Evolutionary conservation across 2,797 vertebrate species (phyloP).

Genomic region (Chaetodon trifasciatus): DNA sequence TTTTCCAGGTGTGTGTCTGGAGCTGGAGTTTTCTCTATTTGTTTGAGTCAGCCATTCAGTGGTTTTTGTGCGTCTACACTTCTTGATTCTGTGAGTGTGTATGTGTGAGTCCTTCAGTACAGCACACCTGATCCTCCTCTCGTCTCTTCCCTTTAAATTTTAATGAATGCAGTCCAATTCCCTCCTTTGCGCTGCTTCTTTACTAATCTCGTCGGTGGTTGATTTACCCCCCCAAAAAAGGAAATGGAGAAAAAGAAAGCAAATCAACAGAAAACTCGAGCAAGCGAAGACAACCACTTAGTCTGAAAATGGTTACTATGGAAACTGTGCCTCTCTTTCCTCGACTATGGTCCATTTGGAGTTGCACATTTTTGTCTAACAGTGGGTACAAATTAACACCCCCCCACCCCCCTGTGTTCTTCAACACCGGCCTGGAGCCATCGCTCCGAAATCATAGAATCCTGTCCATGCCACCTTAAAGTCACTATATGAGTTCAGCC

Average conservation of each 20-base stretch:
- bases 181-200: conserved; percentile 38
- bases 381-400: conserved; percentile 68
- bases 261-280: conserved; percentile 55
- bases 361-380: conserved; percentile 65
- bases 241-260: conserved; percentile 36
- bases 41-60: not conserved
- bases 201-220: conserved; percentile 27
- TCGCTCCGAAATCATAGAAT: not conserved
- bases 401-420: conserved; percentile 34
- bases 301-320: conserved; percentile 80
- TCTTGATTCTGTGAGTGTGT: not conserved
- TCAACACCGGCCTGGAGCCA: conserved; percentile 1
- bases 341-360: conserved; percentile 62
- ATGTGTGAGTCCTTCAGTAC: not conserved
- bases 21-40: conserved; percentile 23
- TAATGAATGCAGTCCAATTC: conserved; percentile 31
- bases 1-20: conserved; percentile 25
- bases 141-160: conserved; percentile 21
- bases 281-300: conserved; percentile 65
- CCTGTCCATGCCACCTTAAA: not conserved
- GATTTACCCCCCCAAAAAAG: conserved; percentile 33
- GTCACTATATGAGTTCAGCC: conserved; percentile 13
- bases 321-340: conserved; percentile 77
- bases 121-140: conserved; percentile 16
- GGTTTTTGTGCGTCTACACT: not conserved